Base-by-base conservation (phyloP, 2,113 vertebrate species). In the Salvator merianae region DNA sequence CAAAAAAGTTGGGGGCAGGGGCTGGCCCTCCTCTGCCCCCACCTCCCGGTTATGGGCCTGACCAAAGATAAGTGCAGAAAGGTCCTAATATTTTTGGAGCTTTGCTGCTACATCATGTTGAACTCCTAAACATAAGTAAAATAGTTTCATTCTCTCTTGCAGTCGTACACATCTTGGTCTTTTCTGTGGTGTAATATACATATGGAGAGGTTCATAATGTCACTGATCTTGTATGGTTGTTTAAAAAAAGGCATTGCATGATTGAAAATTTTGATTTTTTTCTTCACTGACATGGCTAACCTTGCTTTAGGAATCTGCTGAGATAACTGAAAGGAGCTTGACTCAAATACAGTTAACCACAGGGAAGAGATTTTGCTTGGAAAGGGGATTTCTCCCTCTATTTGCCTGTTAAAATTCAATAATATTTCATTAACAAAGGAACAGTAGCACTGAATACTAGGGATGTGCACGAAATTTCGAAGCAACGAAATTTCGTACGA, bases 341-440 rank as follows among this genome's bases (percentile, higher is more conserved):
- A 20, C 16, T 68, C 32, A 68, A 68, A 68, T 68, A 30, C 66
- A 68, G n/a, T 59, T 5, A 18, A 59, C 55, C 55, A 59, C 4
- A 20, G 18, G 55, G 16, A 59, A 59, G 55, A 20, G 55, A 4
- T 59, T 16, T 16, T 59, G 20, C 16, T 59, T 59, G 16, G 86
- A 87, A 93, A 75, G 90, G 87, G 83, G 81, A 89, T 93, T 82
- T 83, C 62, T 68, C 9, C 47, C 55, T 38, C 92, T 91, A 89
- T 88, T 91, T 81, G 66, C 30, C 0, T 0, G 88, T 93, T 91
- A 93, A 94, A 94, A 90, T 88, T 93, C 88, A 91, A 89, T 92
- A 92, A 89, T 89, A 90, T 91, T 91, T 92, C 90, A 92, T 93
- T 94, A 94, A 92, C 93, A 93, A 93, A 93, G 92, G 88, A 94